These are phyloP conservation scores for Pristiophorus japonicus DNA, from an alignment of 2,113 vertebrate species.

Conservation along the genomic window DNA sequence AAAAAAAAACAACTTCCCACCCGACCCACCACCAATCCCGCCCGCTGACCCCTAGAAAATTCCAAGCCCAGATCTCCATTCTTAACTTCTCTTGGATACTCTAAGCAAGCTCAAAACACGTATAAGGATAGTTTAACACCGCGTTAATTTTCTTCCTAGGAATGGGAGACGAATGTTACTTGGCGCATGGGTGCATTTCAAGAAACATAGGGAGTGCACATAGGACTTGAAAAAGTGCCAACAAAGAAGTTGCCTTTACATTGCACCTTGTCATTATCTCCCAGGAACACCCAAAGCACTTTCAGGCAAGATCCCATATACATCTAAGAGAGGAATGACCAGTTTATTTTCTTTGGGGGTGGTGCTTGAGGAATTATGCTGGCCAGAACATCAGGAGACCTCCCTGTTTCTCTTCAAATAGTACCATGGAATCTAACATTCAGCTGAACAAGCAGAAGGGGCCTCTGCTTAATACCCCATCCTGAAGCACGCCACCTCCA, in stretches of 20 bases:
- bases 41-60: too few species aligned
- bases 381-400: not conserved
- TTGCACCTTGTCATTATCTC: not conserved
- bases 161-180: not conserved
- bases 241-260: not conserved
- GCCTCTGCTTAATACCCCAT: not conserved
- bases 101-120: too few species aligned
- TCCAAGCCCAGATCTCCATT: too few species aligned
- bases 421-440: not conserved
- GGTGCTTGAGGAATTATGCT: not conserved
- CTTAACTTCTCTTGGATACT: too few species aligned
- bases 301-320: not conserved
- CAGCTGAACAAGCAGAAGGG: not conserved
- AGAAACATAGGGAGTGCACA: not conserved
- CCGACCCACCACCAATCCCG: too few species aligned
- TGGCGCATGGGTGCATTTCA: not conserved
- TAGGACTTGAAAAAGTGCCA: not conserved
- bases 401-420: not conserved
- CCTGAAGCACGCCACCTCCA: not conserved
- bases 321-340: not conserved
- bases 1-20: too few species aligned
- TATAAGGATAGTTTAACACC: not conserved
- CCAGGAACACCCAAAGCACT: not conserved
- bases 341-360: not conserved
- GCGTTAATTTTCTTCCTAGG: not conserved